A percentile compares a stretch with the other conserved stretches of the same genome.
These are phyloP conservation scores for Lophochroa leadbeateri DNA, from an alignment of 2,113 vertebrate species.

Conservation along the genomic window DNA sequence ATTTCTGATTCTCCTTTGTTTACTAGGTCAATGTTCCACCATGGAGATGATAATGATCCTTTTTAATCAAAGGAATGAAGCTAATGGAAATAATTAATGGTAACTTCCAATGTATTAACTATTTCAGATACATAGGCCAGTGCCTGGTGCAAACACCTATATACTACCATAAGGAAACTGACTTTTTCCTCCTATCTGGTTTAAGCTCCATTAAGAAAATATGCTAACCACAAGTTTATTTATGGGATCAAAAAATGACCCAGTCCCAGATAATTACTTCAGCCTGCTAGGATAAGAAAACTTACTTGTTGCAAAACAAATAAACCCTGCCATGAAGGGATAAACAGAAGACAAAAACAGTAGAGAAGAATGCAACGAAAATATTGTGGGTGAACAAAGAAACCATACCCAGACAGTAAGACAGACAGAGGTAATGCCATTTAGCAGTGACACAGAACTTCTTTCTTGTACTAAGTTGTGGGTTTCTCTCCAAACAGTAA, in stretches of 20 bases:
- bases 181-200: background rate
- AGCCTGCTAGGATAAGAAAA: background rate
- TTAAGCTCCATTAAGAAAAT: background rate
- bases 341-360: background rate
- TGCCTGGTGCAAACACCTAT: background rate
- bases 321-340: background rate
- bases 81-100: background rate
- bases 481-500: background rate
- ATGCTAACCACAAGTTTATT: background rate
- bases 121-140: background rate
- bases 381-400: accelerated
- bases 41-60: background rate
- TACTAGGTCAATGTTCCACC: background rate
- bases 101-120: background rate
- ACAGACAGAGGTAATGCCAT: background rate
- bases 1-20: background rate
- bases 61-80: background rate
- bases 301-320: background rate
- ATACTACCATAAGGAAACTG: background rate
- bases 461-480: background rate
- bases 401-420: background rate
- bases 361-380: background rate
- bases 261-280: background rate
- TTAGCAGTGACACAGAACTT: background rate
- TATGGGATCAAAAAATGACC: background rate